phyloP scores from a whole-genome alignment of 2,888 invertebrate species.

The Leptinotarsa peninsularis region DNA sequence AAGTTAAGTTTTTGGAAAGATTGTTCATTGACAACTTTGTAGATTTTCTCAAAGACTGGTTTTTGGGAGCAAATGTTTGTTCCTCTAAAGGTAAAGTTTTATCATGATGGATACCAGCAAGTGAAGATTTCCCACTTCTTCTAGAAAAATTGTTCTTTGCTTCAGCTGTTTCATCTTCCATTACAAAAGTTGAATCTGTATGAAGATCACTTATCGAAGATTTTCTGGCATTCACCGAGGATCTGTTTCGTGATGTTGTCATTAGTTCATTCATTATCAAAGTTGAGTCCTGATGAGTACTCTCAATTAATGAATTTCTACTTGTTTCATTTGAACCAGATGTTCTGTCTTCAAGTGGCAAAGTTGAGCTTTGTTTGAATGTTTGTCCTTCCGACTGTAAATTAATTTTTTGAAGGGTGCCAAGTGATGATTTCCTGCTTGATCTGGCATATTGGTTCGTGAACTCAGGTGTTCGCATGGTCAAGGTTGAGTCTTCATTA shows the following conservation, averaged over 20 bases:
- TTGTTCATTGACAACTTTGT: not conserved
- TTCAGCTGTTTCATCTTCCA: not conserved
- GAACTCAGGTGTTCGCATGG: not conserved
- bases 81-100: not conserved
- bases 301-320: not conserved
- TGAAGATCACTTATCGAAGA: constrained; percentile 1
- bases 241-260: constrained; percentile 2
- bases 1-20: not conserved
- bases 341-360: too few relatives aligned
- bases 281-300: too few relatives aligned
- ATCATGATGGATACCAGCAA: not conserved
- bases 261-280: too few relatives aligned
- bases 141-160: not conserved
- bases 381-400: not conserved
- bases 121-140: not conserved
- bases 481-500: not conserved
- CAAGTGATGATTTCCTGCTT: constrained; percentile 3
- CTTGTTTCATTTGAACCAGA: not conserved
- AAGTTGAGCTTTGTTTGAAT: too few relatives aligned
- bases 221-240: not conserved
- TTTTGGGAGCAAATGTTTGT: not conserved
- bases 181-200: constrained; percentile 2
- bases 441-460: not conserved
- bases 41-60: not conserved
- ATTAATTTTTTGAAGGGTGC: not conserved